Base-by-base conservation (phyloP, 2,797 vertebrate genomes). In the Odontamblyopus rebecca region DNA sequence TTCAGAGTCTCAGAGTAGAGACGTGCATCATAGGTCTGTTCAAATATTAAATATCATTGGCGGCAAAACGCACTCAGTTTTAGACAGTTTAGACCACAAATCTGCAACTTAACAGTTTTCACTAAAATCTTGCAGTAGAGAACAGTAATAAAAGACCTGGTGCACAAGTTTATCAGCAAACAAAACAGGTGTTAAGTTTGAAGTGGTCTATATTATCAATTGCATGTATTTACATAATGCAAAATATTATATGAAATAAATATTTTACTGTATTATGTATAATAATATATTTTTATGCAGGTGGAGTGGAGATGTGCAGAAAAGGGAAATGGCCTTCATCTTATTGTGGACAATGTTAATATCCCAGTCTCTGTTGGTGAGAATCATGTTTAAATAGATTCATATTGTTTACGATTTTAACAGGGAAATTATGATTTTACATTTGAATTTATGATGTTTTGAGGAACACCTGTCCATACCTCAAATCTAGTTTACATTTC, bases 251-350 rank as follows among this genome's bases (percentile, higher is more conserved):
- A 23, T 23, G 23, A 61, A 15, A 60, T 54, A 8, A n/a, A 53
- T 19, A 53, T 53, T 19, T n/a, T 6, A n/a, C 18, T 53, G 19
- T 44, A 51, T 51, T 18, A 51, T 51, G 50, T 51, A 44, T 44
- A 44, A 44, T 44, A 44, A 44, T 44, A 44, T 44, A 35, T 70
- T 6, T 1, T 69, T 0, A 29, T 67, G 35, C 87, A 96, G 95
- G 89, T 95, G 80, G 94, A 95, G 81, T 95, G 94, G 94, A 90
- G 77, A 57, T 84, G 89, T 79, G 84, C 91, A 23, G 74, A 89
- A 27, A 74, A 82, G 35, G 84, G 60, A 70, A 80, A 92, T 15
- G 88, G 92, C n/a, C 87, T 96, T 19, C 72, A 64, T 61, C 26
- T 95, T 38, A 83, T 94, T 69, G 92, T 96, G 70, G 92, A 95